Percentiles rank a stretch among this genome's conserved stretches.
These are phyloP conservation scores for Elysia chlorotica DNA, from an alignment of 1,140 invertebrate species.

Conservation along the genomic window DNA sequence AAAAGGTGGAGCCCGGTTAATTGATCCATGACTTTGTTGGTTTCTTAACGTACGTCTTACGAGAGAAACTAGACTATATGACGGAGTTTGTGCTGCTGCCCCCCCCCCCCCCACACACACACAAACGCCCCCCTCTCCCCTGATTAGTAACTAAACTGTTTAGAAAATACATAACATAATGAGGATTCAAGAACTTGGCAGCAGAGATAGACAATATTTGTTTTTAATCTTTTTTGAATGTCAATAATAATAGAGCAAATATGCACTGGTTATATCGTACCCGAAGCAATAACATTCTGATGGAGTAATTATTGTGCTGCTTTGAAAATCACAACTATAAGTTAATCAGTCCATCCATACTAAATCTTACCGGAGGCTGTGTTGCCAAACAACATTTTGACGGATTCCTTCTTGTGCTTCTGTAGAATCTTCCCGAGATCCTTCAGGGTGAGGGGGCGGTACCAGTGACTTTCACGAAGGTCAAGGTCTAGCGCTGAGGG, in stretches of 20 bases:
- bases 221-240: background rate
- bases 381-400: conserved; percentile 37
- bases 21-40: too few relatives aligned
- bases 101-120: too few relatives aligned
- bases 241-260: background rate
- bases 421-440: conserved; percentile 35
- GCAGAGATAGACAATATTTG: background rate
- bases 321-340: background rate
- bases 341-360: background rate
- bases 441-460: conserved; percentile 32
- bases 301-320: background rate
- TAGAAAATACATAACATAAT: too few relatives aligned
- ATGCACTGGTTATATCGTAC: too few relatives aligned
- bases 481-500: background rate
- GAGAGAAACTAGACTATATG: too few relatives aligned
- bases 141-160: too few relatives aligned
- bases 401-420: conserved; percentile 27
- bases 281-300: too few relatives aligned
- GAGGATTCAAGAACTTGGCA: too few relatives aligned
- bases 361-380: conserved; percentile 36
- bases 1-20: too few relatives aligned
- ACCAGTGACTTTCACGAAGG: conserved; percentile 28
- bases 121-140: too few relatives aligned
- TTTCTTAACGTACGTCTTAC: too few relatives aligned
- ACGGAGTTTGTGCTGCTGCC: too few relatives aligned